Percentiles rank a stretch among this genome's conserved stretches.
phyloP scores from a whole-genome alignment of 1,140 invertebrate genomes.

The Hylyphantes graminicola region DNA sequence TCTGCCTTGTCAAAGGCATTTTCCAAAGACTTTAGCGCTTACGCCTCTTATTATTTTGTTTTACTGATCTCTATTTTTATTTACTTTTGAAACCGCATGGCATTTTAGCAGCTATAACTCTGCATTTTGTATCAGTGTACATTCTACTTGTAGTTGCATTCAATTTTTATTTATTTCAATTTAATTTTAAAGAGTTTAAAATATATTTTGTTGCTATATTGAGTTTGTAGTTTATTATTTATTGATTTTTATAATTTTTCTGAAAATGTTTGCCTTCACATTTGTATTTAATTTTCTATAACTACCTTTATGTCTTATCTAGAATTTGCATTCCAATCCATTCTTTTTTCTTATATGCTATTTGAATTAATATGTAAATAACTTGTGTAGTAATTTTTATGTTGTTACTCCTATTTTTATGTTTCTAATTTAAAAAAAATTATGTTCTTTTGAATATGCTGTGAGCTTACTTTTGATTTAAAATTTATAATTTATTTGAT shows the following conservation, averaged over 20 bases:
- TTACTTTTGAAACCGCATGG: neutral
- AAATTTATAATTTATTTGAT: too few species aligned
- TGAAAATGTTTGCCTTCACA: neutral
- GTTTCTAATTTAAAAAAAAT: neutral
- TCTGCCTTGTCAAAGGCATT: slow-evolving; percentile 30
- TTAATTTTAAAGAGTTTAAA: neutral
- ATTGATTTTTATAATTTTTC: neutral
- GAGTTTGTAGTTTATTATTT: neutral
- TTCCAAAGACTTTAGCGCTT: slow-evolving; percentile 14
- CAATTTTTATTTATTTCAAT: neutral
- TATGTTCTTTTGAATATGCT: neutral
- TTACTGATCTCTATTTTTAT: slow-evolving; percentile 22
- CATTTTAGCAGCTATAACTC: slow-evolving; percentile 7
- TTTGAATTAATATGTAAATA: neutral
- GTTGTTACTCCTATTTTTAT: neutral
- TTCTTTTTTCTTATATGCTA: neutral
- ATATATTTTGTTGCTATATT: too few species aligned
- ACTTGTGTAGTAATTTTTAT: neutral
- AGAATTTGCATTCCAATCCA: neutral
- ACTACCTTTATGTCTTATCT: neutral
- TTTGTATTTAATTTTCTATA: neutral
- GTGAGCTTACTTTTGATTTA: neutral
- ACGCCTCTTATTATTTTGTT: slow-evolving; percentile 16
- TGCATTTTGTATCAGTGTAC: neutral
- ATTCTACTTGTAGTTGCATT: neutral